These are phyloP conservation scores for Plagiodera versicolora DNA, from an alignment of 2,888 invertebrate species.

Conservation along the genomic window DNA sequence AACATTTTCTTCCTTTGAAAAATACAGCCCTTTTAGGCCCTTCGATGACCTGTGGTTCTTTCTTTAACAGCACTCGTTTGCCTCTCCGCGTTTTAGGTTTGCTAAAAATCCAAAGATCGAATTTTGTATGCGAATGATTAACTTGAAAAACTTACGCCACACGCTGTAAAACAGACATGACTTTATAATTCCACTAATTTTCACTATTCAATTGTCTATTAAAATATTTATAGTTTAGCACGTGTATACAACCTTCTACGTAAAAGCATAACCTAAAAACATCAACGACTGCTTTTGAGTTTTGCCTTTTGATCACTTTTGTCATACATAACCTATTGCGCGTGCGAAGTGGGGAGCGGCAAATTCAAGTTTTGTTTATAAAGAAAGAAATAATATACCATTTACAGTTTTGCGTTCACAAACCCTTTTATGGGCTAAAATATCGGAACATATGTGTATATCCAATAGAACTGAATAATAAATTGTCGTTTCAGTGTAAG, in stretches of 20 bases:
- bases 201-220: conserved; percentile 16
- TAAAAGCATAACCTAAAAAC: conserved; percentile 20
- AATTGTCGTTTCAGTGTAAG: too few relatives aligned
- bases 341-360: too few relatives aligned
- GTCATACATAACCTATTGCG: too few relatives aligned
- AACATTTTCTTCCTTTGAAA: conserved; percentile 80
- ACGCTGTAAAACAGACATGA: conserved; percentile 53
- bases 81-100: conserved; percentile 89
- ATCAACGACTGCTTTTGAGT: too few relatives aligned
- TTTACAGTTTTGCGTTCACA: too few relatives aligned
- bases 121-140: conserved; percentile 7
- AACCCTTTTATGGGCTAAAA: too few relatives aligned
- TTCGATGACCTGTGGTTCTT: conserved; percentile 88
- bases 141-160: conserved; percentile 51
- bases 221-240: conserved; percentile 38
- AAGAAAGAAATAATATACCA: too few relatives aligned
- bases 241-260: conserved; percentile 45
- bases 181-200: conserved; percentile 19
- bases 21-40: conserved; percentile 83
- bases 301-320: too few relatives aligned
- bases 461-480: too few relatives aligned
- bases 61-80: conserved; percentile 77
- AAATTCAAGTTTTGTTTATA: too few relatives aligned
- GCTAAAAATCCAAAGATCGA: conserved; percentile 56
- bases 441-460: too few relatives aligned